These are phyloP conservation scores for Hirtodrosophila confusa DNA, from an alignment of 2,888 invertebrate genomes.

Conservation along the genomic window DNA sequence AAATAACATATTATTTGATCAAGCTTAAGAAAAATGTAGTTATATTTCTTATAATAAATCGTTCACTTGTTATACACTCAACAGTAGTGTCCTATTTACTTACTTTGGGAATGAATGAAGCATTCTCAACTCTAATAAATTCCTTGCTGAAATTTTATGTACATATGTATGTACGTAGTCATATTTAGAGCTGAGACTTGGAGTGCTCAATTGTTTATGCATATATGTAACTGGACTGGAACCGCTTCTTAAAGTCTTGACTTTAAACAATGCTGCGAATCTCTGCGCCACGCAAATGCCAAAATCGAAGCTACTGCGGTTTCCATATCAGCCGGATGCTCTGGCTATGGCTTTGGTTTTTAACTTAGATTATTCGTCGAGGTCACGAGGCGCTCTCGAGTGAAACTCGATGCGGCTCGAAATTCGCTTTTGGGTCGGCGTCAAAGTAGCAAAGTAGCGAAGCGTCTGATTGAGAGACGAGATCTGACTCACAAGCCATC, in stretches of 20 bases:
- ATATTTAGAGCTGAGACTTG: slow-evolving; percentile 19
- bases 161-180: slow-evolving; percentile 5
- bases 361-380: slow-evolving; percentile 36
- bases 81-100: too few relatives aligned
- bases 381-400: slow-evolving; percentile 66
- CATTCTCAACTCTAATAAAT: slow-evolving; percentile 6
- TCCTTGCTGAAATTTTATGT: slow-evolving; percentile 22
- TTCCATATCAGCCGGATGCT: slow-evolving; percentile 51
- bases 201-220: slow-evolving; percentile 35
- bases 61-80: too few relatives aligned
- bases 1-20: too few relatives aligned
- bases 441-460: slow-evolving; percentile 22
- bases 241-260: slow-evolving; percentile 1
- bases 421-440: slow-evolving; percentile 34
- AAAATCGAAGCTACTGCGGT: slow-evolving; percentile 38
- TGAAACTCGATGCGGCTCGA: slow-evolving; percentile 54
- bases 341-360: slow-evolving; percentile 14
- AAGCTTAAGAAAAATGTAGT: too few relatives aligned
- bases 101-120: too few relatives aligned
- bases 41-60: too few relatives aligned
- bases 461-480: slow-evolving; percentile 6
- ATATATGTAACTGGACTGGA: slow-evolving; percentile 55
- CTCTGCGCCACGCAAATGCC: slow-evolving; percentile 29
- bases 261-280: slow-evolving; percentile 46
- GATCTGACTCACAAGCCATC: slow-evolving; percentile 26